Evolutionary conservation across 2,888 invertebrate species (phyloP), one percentile per base, ranked within the genome.

Genomic region (Nebria salina): DNA sequence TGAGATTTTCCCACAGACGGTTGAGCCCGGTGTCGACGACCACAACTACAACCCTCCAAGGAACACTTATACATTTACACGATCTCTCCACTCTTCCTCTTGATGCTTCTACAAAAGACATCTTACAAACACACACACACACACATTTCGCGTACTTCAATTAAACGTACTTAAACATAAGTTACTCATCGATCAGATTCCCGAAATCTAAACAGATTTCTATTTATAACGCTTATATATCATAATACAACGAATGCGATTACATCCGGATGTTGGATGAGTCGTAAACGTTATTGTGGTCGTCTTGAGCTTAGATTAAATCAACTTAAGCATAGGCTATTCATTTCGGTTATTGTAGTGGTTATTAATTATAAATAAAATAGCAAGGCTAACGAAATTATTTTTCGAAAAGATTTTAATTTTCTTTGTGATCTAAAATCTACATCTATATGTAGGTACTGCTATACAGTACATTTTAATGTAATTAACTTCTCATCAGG

Each of bases 1-100:
- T 79, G 75, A 65, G 79, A 79, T 79, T 79, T 79, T 79, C 79
- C 79, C 79, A 79, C 75, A 79, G 78, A 73, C 66, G 43, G 74
- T 74, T 66, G 77, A 26, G 15, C 76, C 76, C 66, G 43, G 74
- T 74, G 41, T 64, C 34, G 15, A 65, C 54, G 75, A 79, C 79
- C 72, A 54, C 66, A 78, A 78, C 54, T 54, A 26, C 73, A 77
- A 64, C 77, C 72, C 72, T 64, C 77, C 13, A 25, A 72, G 72
- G 42, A 73, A 73, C 70, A 70, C 26, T 70, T 70, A 70, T 11
- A 70, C 70, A 7, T 20, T 26, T 34, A 70, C 34, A 4, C 15
- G 5, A 25, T 70, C 6, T 70, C 11, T 34, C 25, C 25, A 25
- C 25, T 20, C 25, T 20, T 15, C 13, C 68, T 68, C 15, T 15